These are phyloP conservation scores for Semotilus atromaculatus DNA, from an alignment of 2,797 vertebrate species.

Conservation along the genomic window DNA sequence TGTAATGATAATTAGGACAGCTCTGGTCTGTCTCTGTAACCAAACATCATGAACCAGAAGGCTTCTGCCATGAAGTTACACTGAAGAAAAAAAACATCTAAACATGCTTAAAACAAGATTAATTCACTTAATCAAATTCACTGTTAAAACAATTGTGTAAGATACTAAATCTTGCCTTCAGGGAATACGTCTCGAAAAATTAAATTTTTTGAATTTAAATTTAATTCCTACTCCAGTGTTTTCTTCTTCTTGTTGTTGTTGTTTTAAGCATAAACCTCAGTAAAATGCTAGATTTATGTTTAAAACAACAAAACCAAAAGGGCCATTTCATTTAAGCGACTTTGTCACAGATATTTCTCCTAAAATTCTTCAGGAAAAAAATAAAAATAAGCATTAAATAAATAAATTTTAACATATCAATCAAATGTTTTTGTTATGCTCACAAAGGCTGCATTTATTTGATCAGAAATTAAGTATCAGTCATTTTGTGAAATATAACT, in stretches of 20 bases:
- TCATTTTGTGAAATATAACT: neutral
- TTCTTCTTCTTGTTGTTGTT: neutral
- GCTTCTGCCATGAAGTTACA: neutral
- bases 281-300: neutral
- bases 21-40: slow-evolving; percentile 45
- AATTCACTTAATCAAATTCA: too few relatives aligned
- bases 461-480: neutral
- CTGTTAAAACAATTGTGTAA: neutral
- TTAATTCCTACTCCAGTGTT: too few relatives aligned
- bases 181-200: neutral
- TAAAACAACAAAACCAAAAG: neutral
- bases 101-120: neutral
- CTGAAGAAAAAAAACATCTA: neutral
- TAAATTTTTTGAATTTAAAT: neutral
- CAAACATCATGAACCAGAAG: slow-evolving; percentile 25
- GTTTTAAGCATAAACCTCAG: neutral
- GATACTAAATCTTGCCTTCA: neutral
- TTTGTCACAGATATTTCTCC: neutral
- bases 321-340: neutral
- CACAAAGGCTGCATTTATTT: neutral
- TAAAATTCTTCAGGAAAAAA: neutral
- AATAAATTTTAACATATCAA: neutral
- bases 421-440: neutral
- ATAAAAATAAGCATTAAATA: too few relatives aligned
- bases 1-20: slow-evolving; percentile 60